phyloP scores from a whole-genome alignment of 2,797 vertebrate species.

The Ispidina lecontei region DNA sequence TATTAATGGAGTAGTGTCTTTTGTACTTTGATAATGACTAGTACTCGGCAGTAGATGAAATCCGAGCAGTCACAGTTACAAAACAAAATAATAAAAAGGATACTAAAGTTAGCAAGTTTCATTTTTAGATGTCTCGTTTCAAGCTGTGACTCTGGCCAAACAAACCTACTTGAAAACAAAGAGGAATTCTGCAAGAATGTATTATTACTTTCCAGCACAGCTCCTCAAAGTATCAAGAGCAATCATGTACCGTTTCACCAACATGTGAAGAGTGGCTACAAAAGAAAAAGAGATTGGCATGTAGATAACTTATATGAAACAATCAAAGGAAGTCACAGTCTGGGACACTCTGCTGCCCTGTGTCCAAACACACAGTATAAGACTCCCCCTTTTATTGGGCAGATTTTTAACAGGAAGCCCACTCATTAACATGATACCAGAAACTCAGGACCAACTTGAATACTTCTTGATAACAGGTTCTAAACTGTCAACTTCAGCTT shows the following conservation, averaged over 20 bases:
- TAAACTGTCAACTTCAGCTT: background rate
- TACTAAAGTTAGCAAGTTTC: background rate
- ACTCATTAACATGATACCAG: background rate
- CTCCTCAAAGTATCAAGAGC: background rate
- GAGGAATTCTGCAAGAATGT: background rate
- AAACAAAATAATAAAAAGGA: background rate
- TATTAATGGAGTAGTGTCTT: background rate
- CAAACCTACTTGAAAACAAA: background rate
- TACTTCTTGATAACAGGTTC: background rate
- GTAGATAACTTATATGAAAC: background rate
- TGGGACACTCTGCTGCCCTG: background rate
- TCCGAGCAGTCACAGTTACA: background rate
- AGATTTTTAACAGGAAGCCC: background rate
- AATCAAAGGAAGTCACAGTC: background rate
- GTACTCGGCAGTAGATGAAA: background rate
- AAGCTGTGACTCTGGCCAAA: background rate
- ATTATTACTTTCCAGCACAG: background rate
- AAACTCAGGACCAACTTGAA: background rate
- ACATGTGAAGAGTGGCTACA: background rate
- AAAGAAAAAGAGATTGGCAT: background rate
- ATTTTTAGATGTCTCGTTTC: background rate
- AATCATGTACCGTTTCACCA: background rate
- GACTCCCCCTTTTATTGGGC: background rate
- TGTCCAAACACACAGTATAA: background rate
- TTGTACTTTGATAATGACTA: background rate